phyloP scores from a whole-genome alignment of 2,797 vertebrate genomes.

The Lagorchestes hirsutus region DNA sequence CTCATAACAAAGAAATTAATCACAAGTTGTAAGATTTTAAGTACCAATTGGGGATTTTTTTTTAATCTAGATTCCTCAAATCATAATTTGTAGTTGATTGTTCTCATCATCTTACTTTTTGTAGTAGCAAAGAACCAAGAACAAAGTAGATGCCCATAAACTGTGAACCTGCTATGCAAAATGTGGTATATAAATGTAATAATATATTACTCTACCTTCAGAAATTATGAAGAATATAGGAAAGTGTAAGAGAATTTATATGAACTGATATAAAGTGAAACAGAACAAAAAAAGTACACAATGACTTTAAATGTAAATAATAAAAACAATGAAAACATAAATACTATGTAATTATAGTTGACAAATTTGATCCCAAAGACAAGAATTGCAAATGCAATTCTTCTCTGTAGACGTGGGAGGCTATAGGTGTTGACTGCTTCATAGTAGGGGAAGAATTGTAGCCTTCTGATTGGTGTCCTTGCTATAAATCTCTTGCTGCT shows the following conservation, averaged over 20 bases:
- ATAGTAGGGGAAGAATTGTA: not conserved
- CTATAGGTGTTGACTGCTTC: not conserved
- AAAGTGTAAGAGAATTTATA: not conserved
- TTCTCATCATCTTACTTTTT: not conserved
- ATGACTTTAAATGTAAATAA: not conserved
- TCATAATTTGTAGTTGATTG: not conserved
- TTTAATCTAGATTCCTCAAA: not conserved
- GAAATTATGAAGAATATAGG: not conserved
- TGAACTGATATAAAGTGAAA: not conserved
- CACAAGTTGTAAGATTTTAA: not conserved
- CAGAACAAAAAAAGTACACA: not conserved
- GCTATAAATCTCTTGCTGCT: not conserved
- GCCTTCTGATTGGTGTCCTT: not conserved
- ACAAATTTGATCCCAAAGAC: not conserved
- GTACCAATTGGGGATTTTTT: not conserved
- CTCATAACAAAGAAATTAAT: not conserved
- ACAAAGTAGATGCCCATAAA: not conserved
- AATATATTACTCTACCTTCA: not conserved
- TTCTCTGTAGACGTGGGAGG: not conserved
- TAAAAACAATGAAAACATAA: not conserved
- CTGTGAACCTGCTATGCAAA: not conserved
- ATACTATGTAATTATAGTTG: not conserved
- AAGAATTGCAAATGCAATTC: not conserved
- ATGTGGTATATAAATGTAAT: not conserved
- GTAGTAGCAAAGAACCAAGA: not conserved